Percentiles rank a stretch among this genome's conserved stretches.
phyloP scores from a whole-genome alignment of 2,888 invertebrate genomes.

The Eudemis profundana region DNA sequence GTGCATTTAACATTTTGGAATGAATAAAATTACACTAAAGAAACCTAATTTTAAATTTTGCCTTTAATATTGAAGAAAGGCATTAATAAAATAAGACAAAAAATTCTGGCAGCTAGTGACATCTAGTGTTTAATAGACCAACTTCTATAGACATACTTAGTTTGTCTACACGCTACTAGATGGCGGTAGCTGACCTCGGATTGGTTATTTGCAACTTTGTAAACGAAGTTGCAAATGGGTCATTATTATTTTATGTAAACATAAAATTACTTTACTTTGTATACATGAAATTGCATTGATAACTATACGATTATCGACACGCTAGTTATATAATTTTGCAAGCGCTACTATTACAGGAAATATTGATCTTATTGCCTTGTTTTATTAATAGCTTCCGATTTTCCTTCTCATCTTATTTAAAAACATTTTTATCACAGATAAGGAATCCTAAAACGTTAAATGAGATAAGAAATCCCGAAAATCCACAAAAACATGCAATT shows the following conservation, averaged over 20 bases:
- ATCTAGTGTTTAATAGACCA: constrained; percentile 7
- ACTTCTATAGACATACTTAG: neutral
- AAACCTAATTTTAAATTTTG: too few species aligned
- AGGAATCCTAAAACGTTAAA: too few species aligned
- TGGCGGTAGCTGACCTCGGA: constrained; percentile 1
- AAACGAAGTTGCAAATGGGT: too few species aligned
- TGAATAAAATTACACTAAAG: too few species aligned
- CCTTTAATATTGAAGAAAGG: too few species aligned
- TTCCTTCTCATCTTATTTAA: neutral
- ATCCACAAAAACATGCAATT: too few species aligned
- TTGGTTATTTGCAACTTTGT: constrained; percentile 11
- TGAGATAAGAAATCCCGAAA: too few species aligned
- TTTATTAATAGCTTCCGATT: neutral
- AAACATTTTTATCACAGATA: too few species aligned
- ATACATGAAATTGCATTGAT: neutral
- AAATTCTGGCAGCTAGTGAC: neutral
- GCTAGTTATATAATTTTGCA: constrained; percentile 11
- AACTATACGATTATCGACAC: neutral
- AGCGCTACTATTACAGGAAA: neutral
- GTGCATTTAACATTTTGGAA: too few species aligned
- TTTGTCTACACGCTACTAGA: neutral
- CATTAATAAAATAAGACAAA: too few species aligned
- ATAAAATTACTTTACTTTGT: constrained; percentile 12
- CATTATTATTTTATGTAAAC: too few species aligned
- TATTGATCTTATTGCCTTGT: neutral